phyloP scores from a whole-genome alignment of 2,113 vertebrate genomes.

The Labeo catla region DNA sequence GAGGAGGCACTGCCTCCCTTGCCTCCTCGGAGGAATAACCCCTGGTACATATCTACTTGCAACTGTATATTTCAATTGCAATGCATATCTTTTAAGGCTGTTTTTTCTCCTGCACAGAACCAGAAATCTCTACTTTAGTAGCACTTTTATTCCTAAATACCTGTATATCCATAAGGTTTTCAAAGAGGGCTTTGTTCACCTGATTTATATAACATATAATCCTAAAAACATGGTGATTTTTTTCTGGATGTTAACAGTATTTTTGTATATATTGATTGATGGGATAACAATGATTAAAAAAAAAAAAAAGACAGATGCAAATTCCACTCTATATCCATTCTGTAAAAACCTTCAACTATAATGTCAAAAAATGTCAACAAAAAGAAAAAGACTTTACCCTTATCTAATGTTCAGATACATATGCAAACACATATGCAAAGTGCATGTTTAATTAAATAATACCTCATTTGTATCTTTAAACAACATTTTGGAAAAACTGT shows the following conservation, averaged over 20 bases:
- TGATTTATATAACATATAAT: neutral
- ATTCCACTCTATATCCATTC: no score
- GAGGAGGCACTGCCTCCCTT: no score
- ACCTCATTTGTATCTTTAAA: neutral
- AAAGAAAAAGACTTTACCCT: neutral
- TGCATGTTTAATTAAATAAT: neutral
- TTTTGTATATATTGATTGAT: neutral
- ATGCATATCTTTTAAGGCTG: neutral
- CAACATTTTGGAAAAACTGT: neutral
- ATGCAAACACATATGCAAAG: no score
- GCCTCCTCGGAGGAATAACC: no score
- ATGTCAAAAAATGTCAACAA: no score
- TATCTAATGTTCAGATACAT: neutral
- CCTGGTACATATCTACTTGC: neutral
- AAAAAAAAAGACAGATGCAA: no score
- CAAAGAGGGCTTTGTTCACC: neutral
- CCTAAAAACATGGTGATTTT: neutral
- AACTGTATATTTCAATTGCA: neutral
- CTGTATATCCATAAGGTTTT: neutral
- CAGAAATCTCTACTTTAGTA: neutral
- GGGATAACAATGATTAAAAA: no score
- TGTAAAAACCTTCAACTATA: no score
- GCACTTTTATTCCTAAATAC: neutral
- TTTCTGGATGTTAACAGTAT: neutral
- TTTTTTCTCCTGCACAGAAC: neutral